Conservation (phyloP, 2,888 invertebrate species). For the Encarsia formosa region DNA sequence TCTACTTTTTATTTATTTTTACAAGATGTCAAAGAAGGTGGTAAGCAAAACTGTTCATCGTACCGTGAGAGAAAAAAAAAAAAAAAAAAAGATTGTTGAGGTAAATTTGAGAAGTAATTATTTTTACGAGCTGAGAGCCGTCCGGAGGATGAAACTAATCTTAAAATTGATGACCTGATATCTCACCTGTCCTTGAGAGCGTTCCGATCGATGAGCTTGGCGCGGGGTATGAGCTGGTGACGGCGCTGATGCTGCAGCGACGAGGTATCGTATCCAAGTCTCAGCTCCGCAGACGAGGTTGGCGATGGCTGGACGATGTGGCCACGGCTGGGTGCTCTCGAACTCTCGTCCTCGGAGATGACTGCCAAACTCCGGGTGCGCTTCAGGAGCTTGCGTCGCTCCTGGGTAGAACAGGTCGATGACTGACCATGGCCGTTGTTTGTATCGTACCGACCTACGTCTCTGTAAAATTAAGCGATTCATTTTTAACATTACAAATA, state of each 20-base stretch:
- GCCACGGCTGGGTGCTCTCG: constrained; percentile 47
- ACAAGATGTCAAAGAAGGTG: too few species aligned
- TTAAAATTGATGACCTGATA: too few species aligned
- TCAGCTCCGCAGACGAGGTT: background rate
- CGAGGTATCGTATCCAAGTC: constrained; percentile 6
- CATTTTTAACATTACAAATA: background rate
- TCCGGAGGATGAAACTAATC: too few species aligned
- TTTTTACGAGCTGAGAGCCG: too few species aligned
- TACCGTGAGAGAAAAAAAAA: too few species aligned
- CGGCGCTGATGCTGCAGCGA: constrained; percentile 46
- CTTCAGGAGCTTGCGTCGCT: constrained; percentile 54
- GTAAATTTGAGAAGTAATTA: too few species aligned
- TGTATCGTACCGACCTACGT: constrained; percentile 39
- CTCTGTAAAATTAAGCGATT: constrained; percentile 29
- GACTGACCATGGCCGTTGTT: constrained; percentile 28
- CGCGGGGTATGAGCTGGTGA: constrained; percentile 76
- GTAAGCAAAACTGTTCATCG: too few species aligned
- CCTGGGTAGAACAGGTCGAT: constrained; percentile 35
- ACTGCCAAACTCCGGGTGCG: constrained; percentile 71
- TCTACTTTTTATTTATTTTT: too few species aligned
- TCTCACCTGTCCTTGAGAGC: constrained; percentile 69
- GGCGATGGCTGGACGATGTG: background rate
- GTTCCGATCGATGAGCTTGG: constrained; percentile 72
- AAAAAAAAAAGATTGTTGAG: too few species aligned
- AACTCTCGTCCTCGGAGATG: constrained; percentile 72